A percentile compares a stretch with the other conserved stretches of the same genome.
phyloP scores from a whole-genome alignment of 2,113 vertebrate species.

The Macquaria ambigua region DNA sequence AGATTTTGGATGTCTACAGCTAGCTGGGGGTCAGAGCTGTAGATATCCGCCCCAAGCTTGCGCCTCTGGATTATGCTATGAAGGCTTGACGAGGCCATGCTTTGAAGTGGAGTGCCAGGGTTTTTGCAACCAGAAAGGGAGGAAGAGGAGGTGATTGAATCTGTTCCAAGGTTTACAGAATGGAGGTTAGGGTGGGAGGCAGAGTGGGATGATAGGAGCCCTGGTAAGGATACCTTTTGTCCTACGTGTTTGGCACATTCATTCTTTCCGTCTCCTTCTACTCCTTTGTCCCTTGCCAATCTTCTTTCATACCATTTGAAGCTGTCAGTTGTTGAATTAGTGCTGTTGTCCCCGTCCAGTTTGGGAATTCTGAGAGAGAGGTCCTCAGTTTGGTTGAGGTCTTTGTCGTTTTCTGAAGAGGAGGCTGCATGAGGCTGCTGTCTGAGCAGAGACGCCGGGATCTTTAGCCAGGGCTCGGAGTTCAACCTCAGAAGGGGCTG shows the following conservation, averaged over 20 bases:
- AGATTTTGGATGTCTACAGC: slow-evolving; percentile 58
- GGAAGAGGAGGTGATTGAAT: slow-evolving; percentile 38
- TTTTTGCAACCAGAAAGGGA: slow-evolving; percentile 67
- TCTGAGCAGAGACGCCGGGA: slow-evolving; percentile 75
- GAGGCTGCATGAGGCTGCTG: slow-evolving; percentile 80
- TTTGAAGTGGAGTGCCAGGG: slow-evolving; percentile 61
- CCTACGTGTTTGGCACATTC: slow-evolving; percentile 38
- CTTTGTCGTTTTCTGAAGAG: slow-evolving; percentile 74
- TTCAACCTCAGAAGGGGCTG: slow-evolving; percentile 83
- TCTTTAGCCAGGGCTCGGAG: slow-evolving; percentile 89
- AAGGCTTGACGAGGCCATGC: slow-evolving; percentile 86
- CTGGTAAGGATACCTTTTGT: slow-evolving; percentile 84
- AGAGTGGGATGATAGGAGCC: slow-evolving; percentile 84
- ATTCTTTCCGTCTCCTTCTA: slow-evolving; percentile 12
- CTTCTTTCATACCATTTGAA: slow-evolving; percentile 76
- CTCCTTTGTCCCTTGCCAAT: slow-evolving; percentile 44
- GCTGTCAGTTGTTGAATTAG: slow-evolving; percentile 31
- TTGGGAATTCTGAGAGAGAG: slow-evolving; percentile 75
- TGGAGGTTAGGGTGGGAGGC: slow-evolving; percentile 83
- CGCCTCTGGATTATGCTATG: slow-evolving; percentile 87
- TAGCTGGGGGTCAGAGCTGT: slow-evolving; percentile 91
- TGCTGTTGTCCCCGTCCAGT: slow-evolving; percentile 59
- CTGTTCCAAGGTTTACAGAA: slow-evolving; percentile 72
- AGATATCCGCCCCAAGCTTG: slow-evolving; percentile 88
- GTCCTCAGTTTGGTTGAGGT: slow-evolving; percentile 82